A percentile compares a stretch with the other conserved stretches of the same genome.
These are phyloP conservation scores for Drosophila anomalata DNA, from an alignment of 2,888 invertebrate species.

Conservation along the genomic window DNA sequence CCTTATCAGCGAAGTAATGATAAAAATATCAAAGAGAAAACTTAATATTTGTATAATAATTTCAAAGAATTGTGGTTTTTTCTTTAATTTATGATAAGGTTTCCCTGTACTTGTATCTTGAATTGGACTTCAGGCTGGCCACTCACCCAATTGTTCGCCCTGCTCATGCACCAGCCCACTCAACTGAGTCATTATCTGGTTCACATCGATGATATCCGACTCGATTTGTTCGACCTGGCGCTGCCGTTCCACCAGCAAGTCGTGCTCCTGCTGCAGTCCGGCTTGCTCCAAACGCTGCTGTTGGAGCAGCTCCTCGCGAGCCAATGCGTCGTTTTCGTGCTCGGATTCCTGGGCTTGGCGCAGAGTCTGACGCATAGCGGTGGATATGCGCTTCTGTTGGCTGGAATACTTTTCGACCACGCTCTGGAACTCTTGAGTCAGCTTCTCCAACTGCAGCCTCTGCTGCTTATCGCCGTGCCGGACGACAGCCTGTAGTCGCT, in stretches of 20 bases:
- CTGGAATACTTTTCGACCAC: slow-evolving; percentile 90
- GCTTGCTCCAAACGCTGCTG: slow-evolving; percentile 77
- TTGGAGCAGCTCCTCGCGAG: slow-evolving; percentile 81
- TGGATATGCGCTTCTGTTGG: slow-evolving; percentile 90
- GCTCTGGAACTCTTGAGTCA: slow-evolving; percentile 92
- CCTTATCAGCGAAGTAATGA: not conserved
- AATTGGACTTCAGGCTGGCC: not conserved
- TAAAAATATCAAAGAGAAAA: not conserved
- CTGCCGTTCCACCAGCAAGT: slow-evolving; percentile 91
- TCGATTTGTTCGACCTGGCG: slow-evolving; percentile 92
- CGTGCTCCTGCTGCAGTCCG: slow-evolving; percentile 90
- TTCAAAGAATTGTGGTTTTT: too few species aligned
- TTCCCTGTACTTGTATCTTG: not conserved
- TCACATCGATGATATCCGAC: slow-evolving; percentile 91
- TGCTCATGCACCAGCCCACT: slow-evolving; percentile 89
- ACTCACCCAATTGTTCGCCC: slow-evolving; percentile 89
- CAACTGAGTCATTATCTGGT: slow-evolving; percentile 92
- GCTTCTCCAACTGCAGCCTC: slow-evolving; percentile 92
- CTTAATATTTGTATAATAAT: too few species aligned
- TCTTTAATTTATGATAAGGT: too few species aligned
- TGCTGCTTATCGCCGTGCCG: slow-evolving; percentile 91
- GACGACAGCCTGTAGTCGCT: slow-evolving; percentile 88
- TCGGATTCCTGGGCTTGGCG: slow-evolving; percentile 83
- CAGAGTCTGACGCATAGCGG: slow-evolving; percentile 86
- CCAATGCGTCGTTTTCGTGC: slow-evolving; percentile 74